Conservation (phyloP, 2,797 vertebrate genomes). For the Anolis apletophallus region DNA sequence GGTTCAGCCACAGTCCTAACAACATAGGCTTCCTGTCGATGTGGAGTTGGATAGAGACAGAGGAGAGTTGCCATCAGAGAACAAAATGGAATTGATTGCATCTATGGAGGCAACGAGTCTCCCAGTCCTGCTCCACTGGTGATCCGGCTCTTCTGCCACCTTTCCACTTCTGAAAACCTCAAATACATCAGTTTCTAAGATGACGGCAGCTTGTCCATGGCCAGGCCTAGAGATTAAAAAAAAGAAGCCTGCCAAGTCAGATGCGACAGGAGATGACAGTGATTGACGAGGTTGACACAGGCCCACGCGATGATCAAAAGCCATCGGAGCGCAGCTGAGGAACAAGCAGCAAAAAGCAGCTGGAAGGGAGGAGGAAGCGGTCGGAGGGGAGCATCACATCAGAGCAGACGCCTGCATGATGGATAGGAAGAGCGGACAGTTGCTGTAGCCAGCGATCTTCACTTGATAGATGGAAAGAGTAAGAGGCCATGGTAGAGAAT, state of each 20-base stretch:
- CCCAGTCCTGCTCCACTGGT: conserved; percentile 8
- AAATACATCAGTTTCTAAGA: not conserved
- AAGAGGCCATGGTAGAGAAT: conserved; percentile 21
- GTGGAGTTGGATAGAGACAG: not conserved
- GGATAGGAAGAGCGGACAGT: conserved; percentile 1
- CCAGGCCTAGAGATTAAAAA: conserved; percentile 29
- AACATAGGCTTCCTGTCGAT: not conserved
- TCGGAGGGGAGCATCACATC: conserved; percentile 14
- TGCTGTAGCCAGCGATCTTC: conserved; percentile 2
- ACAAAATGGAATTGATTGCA: conserved; percentile 36
- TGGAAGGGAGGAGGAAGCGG: conserved; percentile 6
- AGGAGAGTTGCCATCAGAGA: not conserved
- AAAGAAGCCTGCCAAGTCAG: conserved; percentile 35
- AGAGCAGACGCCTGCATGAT: not conserved
- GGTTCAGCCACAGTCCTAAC: not conserved
- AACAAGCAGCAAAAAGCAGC: conserved; percentile 3
- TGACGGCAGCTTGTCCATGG: conserved; percentile 42
- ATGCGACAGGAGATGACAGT: conserved; percentile 53
- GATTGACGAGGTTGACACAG: conserved; percentile 59
- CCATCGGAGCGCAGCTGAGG: conserved; percentile 28
- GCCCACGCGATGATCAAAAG: conserved; percentile 38
- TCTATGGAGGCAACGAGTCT: not conserved
- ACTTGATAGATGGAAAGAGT: conserved; percentile 18
- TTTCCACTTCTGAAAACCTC: conserved; percentile 23
- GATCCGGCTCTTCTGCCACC: fast-evolving